phyloP scores from a whole-genome alignment of 2,113 vertebrate genomes.

The Axis porcinus region DNA sequence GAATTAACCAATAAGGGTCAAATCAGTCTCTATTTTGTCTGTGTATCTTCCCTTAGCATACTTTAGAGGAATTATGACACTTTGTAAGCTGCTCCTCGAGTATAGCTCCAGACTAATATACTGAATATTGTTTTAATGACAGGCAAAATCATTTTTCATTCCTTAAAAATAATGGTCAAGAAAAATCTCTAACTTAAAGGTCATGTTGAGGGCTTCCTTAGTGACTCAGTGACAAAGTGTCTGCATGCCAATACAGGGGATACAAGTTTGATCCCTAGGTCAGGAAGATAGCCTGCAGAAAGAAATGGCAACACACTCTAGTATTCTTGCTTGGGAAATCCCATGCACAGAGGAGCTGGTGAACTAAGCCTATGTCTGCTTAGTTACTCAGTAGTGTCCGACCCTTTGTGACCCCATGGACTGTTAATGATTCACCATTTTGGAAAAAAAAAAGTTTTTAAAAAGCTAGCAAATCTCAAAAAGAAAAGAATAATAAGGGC shows the following conservation, averaged over 20 bases:
- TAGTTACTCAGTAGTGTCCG: fast-evolving
- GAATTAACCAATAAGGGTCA: background rate
- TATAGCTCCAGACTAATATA: background rate
- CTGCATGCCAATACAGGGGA: background rate
- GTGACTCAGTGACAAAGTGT: background rate
- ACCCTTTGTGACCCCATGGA: background rate
- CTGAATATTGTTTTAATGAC: background rate
- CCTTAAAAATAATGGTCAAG: background rate
- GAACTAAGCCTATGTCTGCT: background rate
- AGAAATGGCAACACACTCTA: background rate
- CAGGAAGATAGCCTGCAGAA: background rate
- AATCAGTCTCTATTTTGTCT: background rate
- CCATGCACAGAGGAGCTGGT: background rate
- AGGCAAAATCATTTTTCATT: background rate
- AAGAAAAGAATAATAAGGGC: background rate
- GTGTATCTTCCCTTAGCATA: background rate
- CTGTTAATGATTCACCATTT: background rate
- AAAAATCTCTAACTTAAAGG: background rate
- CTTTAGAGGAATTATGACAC: background rate
- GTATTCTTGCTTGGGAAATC: background rate
- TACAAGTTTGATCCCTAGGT: background rate
- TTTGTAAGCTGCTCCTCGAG: background rate
- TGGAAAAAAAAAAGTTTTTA: background rate
- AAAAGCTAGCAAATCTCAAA: background rate
- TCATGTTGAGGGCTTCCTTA: background rate